Conservation (phyloP, 2,797 vertebrate species). For the Atherinosoma microstoma region DNA sequence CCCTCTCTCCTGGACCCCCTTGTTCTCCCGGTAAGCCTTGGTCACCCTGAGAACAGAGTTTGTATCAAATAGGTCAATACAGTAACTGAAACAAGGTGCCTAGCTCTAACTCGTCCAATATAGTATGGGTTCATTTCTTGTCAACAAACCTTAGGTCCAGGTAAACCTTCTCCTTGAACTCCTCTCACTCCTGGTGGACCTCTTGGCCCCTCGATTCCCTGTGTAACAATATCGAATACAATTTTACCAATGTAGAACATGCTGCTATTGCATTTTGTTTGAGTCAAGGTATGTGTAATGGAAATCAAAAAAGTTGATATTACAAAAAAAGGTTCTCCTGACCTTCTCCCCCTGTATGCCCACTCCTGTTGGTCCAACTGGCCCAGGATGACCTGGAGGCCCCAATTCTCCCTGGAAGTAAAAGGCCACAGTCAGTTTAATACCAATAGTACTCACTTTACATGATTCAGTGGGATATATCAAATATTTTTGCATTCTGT, state of each 20-base stretch:
- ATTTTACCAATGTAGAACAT: neutral
- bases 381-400: slow-evolving; percentile 84
- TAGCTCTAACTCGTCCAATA: neutral
- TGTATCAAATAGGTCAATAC: neutral
- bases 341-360: slow-evolving; percentile 92
- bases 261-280: neutral
- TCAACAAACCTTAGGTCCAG: slow-evolving; percentile 87
- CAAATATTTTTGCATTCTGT: neutral
- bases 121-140: too few species aligned
- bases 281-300: neutral
- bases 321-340: slow-evolving; percentile 9
- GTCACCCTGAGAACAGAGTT: slow-evolving; percentile 81
- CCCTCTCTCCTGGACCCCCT: slow-evolving; percentile 87
- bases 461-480: neutral
- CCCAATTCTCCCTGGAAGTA: slow-evolving; percentile 86
- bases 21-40: slow-evolving; percentile 90
- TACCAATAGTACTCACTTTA: neutral
- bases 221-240: slow-evolving; percentile 15
- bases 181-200: slow-evolving; percentile 87
- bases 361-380: slow-evolving; percentile 81
- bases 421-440: slow-evolving; percentile 38
- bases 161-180: slow-evolving; percentile 87
- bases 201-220: slow-evolving; percentile 90
- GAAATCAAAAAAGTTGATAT: neutral
- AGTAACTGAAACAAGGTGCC: neutral